Evolutionary conservation across 2,797 vertebrate species (phyloP).

Genomic region (Tokudaia tokunoshimensis): DNA sequence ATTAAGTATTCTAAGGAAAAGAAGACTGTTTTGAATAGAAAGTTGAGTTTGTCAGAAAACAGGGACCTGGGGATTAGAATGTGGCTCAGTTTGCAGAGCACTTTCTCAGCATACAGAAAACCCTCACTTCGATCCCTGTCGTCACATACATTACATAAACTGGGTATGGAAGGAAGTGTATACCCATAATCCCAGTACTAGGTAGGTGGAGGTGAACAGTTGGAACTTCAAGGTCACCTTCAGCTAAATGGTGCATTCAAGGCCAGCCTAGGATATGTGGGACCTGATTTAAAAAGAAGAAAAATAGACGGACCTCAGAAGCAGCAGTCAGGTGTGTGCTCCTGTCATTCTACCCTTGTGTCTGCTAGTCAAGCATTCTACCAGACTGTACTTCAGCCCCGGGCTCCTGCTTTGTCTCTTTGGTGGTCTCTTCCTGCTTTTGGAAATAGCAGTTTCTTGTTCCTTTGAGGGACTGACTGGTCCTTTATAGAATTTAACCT

Average conservation of each 20-base stretch:
- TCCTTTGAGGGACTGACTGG: neutral
- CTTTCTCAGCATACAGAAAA: neutral
- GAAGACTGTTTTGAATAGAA: neutral
- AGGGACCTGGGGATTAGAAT: neutral
- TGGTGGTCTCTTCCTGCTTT: neutral
- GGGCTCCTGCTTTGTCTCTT: neutral
- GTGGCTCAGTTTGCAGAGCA: neutral
- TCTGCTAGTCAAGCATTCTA: neutral
- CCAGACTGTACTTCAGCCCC: neutral
- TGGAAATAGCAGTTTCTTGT: neutral
- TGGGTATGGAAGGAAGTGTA: neutral
- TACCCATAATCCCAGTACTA: neutral
- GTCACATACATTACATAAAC: neutral
- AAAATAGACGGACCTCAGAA: neutral
- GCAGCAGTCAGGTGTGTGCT: neutral
- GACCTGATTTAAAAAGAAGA: neutral
- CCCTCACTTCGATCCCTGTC: neutral
- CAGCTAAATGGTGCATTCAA: neutral
- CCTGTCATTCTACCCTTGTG: neutral
- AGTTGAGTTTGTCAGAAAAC: neutral
- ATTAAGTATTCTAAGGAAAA: conserved; percentile 10
- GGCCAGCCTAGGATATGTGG: neutral
- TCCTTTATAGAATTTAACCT: neutral
- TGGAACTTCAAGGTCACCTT: neutral
- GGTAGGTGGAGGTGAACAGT: neutral